Evolutionary conservation across 2,113 vertebrate species (phyloP), one percentile per base, ranked within the genome.

Genomic region (Cepphus grylle): DNA sequence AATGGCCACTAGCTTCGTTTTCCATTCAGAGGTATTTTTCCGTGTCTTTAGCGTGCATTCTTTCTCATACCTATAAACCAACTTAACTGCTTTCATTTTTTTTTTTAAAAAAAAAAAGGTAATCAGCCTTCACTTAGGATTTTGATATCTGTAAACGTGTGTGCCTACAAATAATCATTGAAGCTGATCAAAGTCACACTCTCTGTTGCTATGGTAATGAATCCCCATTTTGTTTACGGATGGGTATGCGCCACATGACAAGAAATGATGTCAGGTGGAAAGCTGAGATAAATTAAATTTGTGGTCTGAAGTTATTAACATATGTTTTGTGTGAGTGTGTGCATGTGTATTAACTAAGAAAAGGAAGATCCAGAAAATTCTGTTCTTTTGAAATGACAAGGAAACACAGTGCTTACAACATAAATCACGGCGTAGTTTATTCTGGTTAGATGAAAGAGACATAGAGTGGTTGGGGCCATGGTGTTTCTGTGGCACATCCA

Each of bases 101-200:
- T 50, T 56, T 53, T 56, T 15, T 40, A 81, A 91, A 77, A 74
- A 94, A 88, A 83, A 94, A 93, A 95, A 94, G 38, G 81, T 95
- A 97, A 97, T 96, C 97, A 96, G 93, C 93, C 92, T 91, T 97
- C 91, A 94, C 91, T 96, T 95, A 94, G 90, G 97, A 94, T 97
- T 93, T 97, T 97, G 96, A 86, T 97, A 96, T 97, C 97, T 98
- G 94, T 97, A 90, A 97, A 97, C 4, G 56, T 96, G 89, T 97
- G 86, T 97, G 97, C 97, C 97, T 98, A 97, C 97, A 97, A 98
- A 97, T 98, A 97, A 98, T 98, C 97, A 97, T 96, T 98, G 97
- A 94, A 97, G 98, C 98, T 97, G 97, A 98, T 98, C 98, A 98
- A 97, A 98, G 98, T 97, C 97, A 97, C 97, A 96, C 95, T 96